These are phyloP conservation scores for Eupeodes luniger DNA, from an alignment of 2,888 invertebrate genomes.

Conservation along the genomic window DNA sequence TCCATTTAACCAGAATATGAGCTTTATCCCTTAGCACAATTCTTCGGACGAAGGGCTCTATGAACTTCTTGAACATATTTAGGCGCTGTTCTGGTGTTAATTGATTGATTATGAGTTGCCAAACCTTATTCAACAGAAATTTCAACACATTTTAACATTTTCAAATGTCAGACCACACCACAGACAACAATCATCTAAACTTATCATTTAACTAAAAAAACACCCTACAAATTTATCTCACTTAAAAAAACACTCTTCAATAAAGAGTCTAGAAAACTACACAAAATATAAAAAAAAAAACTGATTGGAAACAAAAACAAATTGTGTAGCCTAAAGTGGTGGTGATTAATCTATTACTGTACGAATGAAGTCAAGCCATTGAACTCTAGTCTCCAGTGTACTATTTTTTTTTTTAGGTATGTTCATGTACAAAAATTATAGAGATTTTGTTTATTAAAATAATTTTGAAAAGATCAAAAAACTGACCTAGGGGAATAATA, in stretches of 20 bases:
- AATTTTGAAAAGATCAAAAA: background rate
- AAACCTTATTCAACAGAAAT: too few relatives aligned
- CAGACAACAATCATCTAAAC: too few relatives aligned
- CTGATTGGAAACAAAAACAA: background rate
- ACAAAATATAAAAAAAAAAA: background rate
- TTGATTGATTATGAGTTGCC: too few relatives aligned
- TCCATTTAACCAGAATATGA: too few relatives aligned
- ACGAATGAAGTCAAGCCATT: background rate
- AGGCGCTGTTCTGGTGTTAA: too few relatives aligned
- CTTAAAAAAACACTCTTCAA: background rate
- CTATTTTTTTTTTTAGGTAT: background rate
- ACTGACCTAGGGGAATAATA: slow-evolving; percentile 11
- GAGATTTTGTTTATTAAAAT: background rate
- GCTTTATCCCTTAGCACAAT: too few relatives aligned
- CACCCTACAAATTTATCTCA: too few relatives aligned
- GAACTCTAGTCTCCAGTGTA: slow-evolving; percentile 22
- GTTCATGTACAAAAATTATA: background rate
- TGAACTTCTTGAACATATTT: too few relatives aligned
- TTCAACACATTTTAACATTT: too few relatives aligned
- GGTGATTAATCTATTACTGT: slow-evolving; percentile 15
- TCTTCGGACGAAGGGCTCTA: too few relatives aligned
- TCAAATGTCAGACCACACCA: too few relatives aligned
- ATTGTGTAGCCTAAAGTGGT: slow-evolving; percentile 14
- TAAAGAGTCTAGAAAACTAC: background rate
- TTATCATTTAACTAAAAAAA: too few relatives aligned